These are phyloP conservation scores for Xylophagus ater DNA, from an alignment of 2,888 invertebrate species.

Conservation along the genomic window DNA sequence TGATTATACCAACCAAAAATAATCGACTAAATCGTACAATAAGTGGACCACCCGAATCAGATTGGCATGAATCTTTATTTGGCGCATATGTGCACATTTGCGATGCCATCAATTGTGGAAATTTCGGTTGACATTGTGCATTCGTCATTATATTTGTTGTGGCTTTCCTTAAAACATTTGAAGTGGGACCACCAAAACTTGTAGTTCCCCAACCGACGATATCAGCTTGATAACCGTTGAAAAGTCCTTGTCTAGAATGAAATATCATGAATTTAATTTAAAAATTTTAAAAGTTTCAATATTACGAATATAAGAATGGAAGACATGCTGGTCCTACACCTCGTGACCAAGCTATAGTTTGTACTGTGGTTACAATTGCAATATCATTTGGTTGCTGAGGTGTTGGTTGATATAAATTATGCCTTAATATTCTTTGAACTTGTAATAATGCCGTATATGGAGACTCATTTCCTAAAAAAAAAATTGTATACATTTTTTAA, in stretches of 20 bases:
- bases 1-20: constrained; percentile 44
- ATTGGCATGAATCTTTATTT: constrained; percentile 43
- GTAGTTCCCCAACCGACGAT: constrained; percentile 44
- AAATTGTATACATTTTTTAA: neutral
- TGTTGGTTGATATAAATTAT: constrained; percentile 31
- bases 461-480: constrained; percentile 12
- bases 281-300: neutral
- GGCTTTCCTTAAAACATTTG: constrained; percentile 42
- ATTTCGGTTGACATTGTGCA: constrained; percentile 28
- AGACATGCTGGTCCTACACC: constrained; percentile 50
- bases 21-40: constrained; percentile 36
- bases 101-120: constrained; percentile 19
- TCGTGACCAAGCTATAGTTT: constrained; percentile 39
- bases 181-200: constrained; percentile 40
- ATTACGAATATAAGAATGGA: constrained; percentile 40
- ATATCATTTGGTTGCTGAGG: constrained; percentile 41
- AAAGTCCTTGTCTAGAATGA: constrained; percentile 19
- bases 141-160: constrained; percentile 36
- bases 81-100: constrained; percentile 36
- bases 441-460: constrained; percentile 34
- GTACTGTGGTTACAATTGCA: constrained; percentile 39
- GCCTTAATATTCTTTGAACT: constrained; percentile 30
- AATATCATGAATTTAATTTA: neutral
- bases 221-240: constrained; percentile 22
- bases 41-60: constrained; percentile 46